A percentile compares a stretch with the other conserved stretches of the same genome.
phyloP scores from a whole-genome alignment of 2,888 invertebrate genomes.

The Mesochorus sp. region DNA sequence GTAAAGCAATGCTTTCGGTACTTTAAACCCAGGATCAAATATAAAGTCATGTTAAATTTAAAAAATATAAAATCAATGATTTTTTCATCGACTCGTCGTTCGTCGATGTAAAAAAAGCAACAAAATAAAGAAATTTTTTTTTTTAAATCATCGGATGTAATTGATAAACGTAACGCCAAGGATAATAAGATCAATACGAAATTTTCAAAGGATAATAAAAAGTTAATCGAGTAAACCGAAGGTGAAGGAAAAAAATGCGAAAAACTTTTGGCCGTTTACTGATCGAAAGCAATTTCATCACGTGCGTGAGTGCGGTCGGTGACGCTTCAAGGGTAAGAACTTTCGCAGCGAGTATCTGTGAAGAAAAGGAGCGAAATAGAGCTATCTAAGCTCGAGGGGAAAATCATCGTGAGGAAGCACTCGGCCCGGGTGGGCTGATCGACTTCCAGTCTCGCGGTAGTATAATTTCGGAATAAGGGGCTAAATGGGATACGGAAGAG shows the following conservation, averaged over 20 bases:
- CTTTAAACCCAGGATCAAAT: too few relatives aligned
- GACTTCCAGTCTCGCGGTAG: background rate
- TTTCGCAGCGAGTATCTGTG: background rate
- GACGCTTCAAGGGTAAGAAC: background rate
- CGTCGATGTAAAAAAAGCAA: background rate
- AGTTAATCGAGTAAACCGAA: too few relatives aligned
- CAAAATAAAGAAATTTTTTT: background rate
- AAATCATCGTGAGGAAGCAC: background rate
- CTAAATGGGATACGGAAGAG: background rate
- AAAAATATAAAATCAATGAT: too few relatives aligned
- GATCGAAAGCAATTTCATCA: background rate
- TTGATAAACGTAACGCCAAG: background rate
- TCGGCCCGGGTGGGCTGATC: background rate
- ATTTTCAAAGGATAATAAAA: background rate
- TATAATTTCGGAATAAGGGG: background rate
- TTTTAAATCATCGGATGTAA: background rate
- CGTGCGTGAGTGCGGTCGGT: slow-evolving; percentile 40
- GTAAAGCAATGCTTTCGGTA: too few relatives aligned
- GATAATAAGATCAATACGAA: background rate
- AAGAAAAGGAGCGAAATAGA: background rate
- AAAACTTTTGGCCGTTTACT: background rate
- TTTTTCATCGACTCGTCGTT: too few relatives aligned
- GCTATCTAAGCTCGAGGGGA: background rate
- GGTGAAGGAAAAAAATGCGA: background rate
- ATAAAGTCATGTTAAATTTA: too few relatives aligned